Evolutionary conservation across 2,888 invertebrate species (phyloP), one percentile per base, ranked within the genome.

Genomic region (Cantharis nigra): DNA sequence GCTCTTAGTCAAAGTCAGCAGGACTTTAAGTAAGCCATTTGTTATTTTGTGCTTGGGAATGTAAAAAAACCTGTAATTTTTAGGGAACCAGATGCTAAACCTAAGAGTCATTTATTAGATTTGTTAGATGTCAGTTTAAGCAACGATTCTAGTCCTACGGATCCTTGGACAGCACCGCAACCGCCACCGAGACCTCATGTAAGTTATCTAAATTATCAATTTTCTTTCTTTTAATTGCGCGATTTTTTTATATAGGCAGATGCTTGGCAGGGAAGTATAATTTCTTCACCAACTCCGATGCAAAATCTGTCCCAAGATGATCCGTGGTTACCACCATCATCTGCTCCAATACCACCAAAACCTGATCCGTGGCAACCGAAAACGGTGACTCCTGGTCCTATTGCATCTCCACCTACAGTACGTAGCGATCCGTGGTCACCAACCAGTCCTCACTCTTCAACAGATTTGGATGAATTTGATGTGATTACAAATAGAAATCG

Each of bases 1-100:
- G 98, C 98, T 63, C 91, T 99, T 83, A 92, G 92, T 80, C 97
- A 98, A 90, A 97, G 97, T 89, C 96, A 97, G 89, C 94, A 97
- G 87, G 97, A 97, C 90, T 96, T 96, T 89, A 94, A 94, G 95
- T 95, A 83, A 90, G 72, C 71, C 67, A 2, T 49, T 70, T 67
- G 18, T 13, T 64, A 14, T 28, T 3, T 16, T 67, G 13, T 28
- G 63, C 16, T 26, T 49, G 20, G n/a, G 0, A n/a, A 5, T 49
- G 49, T 70, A 63, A 9, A n/a, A 20, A 23, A 14, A 72, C 26
- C 11, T 16, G 5, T 13, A 3, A 3, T 64, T 63, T 76, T 69
- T 16, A 77, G 80, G 84, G 30, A 88, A 86, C 77, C 90, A 89
- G 75, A 78, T 65, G 30, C 13, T 16, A 74, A 74, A 67, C 67